Conservation (phyloP, 2,888 invertebrate species). For the Nycteola revayana region DNA sequence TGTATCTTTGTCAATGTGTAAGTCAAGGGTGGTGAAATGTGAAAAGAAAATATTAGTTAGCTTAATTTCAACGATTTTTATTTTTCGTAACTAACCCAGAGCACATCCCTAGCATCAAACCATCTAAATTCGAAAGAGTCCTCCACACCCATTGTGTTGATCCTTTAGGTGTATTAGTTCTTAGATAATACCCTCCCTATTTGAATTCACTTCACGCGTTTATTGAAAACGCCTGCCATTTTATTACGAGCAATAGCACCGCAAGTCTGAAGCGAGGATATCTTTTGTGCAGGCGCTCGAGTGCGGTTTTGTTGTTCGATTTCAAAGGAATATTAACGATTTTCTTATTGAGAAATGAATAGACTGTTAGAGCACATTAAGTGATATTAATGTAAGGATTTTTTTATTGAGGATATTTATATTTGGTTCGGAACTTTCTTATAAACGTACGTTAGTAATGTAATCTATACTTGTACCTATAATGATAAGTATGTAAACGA, state of each 20-base stretch:
- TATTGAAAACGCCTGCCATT: slow-evolving; percentile 38
- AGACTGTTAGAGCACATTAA: too few relatives aligned
- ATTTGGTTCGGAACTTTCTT: too few relatives aligned
- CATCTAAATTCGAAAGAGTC: slow-evolving; percentile 32
- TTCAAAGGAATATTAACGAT: slow-evolving; percentile 18
- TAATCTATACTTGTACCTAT: too few relatives aligned
- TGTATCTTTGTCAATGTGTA: too few relatives aligned
- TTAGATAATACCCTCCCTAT: slow-evolving; percentile 31
- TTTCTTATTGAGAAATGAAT: slow-evolving; percentile 11
- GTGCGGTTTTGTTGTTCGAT: slow-evolving; percentile 23
- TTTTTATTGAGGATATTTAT: too few relatives aligned
- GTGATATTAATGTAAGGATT: too few relatives aligned
- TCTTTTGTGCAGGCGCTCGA: slow-evolving; percentile 36
- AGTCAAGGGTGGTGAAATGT: too few relatives aligned
- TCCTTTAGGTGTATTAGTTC: slow-evolving; percentile 28
- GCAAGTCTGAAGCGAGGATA: slow-evolving; percentile 16
- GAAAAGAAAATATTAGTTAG: too few relatives aligned
- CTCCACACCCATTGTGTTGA: slow-evolving; percentile 28
- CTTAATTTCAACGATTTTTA: too few relatives aligned
- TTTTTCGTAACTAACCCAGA: neutral
- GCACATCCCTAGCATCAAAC: slow-evolving; percentile 21
- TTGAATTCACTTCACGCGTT: slow-evolving; percentile 35
- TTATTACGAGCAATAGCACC: slow-evolving; percentile 36
- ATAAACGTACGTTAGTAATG: too few relatives aligned
- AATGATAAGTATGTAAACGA: too few relatives aligned